Conservation (phyloP, 2,797 vertebrate species). For the Liasis olivaceus region DNA sequence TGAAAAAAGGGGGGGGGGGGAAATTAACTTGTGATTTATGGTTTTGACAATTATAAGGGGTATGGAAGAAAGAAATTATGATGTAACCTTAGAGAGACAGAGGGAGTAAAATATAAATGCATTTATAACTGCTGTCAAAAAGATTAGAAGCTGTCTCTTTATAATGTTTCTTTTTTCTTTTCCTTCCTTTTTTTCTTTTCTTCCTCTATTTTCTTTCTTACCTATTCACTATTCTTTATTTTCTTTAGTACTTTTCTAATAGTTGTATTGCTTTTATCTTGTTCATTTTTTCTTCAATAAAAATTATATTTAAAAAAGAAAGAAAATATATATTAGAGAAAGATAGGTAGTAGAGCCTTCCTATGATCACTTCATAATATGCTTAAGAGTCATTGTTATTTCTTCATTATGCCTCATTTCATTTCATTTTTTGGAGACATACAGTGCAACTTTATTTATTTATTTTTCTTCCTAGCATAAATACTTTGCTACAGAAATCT, state of each 20-base stretch:
- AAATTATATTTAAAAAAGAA: background rate
- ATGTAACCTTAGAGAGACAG: background rate
- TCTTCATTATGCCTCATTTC: background rate
- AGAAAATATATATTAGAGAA: background rate
- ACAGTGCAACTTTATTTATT: background rate
- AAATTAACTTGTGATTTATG: background rate
- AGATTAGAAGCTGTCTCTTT: background rate
- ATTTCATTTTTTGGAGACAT: background rate
- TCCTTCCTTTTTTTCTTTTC: background rate
- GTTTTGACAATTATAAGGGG: background rate
- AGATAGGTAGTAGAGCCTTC: background rate
- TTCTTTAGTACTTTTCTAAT: background rate
- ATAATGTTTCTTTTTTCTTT: background rate
- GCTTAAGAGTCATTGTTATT: background rate
- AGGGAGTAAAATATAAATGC: background rate
- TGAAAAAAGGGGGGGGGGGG: too few species aligned
- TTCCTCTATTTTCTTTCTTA: background rate
- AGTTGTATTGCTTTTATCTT: background rate
- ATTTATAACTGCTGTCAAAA: background rate
- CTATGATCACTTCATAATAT: background rate
- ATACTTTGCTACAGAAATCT: background rate
- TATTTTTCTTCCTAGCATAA: background rate
- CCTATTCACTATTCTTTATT: background rate
- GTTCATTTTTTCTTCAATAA: background rate
- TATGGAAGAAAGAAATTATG: background rate